Evolutionary conservation across 2,113 vertebrate genomes (phyloP), one percentile per base, ranked within the genome.

Genomic region (Taxidea taxus): DNA sequence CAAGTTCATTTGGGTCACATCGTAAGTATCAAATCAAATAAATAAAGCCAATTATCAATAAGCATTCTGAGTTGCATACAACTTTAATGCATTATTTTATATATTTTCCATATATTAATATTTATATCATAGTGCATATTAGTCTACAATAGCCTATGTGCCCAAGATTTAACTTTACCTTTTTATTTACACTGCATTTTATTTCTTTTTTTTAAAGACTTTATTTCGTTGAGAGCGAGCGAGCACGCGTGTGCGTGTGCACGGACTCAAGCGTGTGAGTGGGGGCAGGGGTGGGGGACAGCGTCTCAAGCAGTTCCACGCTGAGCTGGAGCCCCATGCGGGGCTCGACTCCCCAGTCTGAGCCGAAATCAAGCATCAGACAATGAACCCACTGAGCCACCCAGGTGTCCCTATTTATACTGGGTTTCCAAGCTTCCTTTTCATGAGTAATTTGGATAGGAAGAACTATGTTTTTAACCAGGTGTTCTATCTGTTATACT

Each of bases 371-470:
- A 21, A 68, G 34, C 3, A 4, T 21, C 8, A 9, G 18, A 37
- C 34, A n/a, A 34, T 68, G n/a, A 68, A 68, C 18, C 34, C 4
- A n/a, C 64, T 68, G 34, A n/a, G 34, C 64, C 64, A 68, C 16
- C 16, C 16, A 21, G 66, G 66, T 20, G 12, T 34, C 18, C 18
- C 66, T 23, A 37, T 70, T 84, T 83, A 88, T 72, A 87, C 6
- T 83, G 39, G 37, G 34, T 70, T 86, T 89, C 80, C 87, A 90
- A 96, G 27, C 16, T 93, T 93, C 15, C 14, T 80, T 95, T 86
- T 86, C 60, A 90, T 75, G 44, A 95, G 9, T 87, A 87, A 97
- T 60, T 58, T 97, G 21, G 27, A 68, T 51, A 92, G 25, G 0
- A 0, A 81, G 44, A 90, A 80, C 4, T 74, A 25, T 72, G 60